phyloP scores from a whole-genome alignment of 2,888 invertebrate genomes.

The Actias luna region DNA sequence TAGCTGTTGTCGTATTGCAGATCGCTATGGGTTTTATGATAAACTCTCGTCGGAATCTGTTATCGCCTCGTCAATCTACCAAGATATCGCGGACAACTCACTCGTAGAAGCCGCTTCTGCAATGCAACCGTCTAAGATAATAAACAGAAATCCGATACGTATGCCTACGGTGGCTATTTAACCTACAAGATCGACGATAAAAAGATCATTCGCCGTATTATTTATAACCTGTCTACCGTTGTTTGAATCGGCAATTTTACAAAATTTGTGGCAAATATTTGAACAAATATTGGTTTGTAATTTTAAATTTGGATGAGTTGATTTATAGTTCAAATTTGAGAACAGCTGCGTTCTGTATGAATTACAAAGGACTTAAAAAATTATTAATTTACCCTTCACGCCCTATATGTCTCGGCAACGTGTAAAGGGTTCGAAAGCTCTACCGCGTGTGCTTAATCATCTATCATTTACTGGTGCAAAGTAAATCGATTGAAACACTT shows the following conservation, averaged over 20 bases:
- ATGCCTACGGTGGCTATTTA: constrained; percentile 61
- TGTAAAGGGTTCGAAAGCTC: constrained; percentile 53
- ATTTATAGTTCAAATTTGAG: constrained; percentile 41
- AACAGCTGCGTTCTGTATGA: constrained; percentile 67
- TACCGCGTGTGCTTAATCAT: constrained; percentile 58
- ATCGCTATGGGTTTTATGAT: constrained; percentile 32
- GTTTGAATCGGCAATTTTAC: constrained; percentile 45
- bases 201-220: constrained; percentile 64
- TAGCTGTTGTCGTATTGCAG: constrained; percentile 10
- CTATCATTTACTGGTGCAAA: constrained; percentile 63
- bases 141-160: constrained; percentile 78
- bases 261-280: constrained; percentile 17
- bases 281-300: constrained; percentile 16
- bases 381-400: constrained; percentile 79
- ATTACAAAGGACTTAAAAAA: constrained; percentile 62
- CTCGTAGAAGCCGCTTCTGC: constrained; percentile 53
- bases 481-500: constrained; percentile 65
- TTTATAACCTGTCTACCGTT: constrained; percentile 60
- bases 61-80: constrained; percentile 52
- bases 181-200: constrained; percentile 69
- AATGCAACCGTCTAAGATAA: constrained; percentile 60
- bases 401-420: constrained; percentile 59
- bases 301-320: constrained; percentile 19
- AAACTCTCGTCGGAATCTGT: constrained; percentile 43
- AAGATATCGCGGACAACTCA: constrained; percentile 66